These are phyloP conservation scores for Eulemur rubriventer DNA, from an alignment of 2,797 vertebrate species.

Conservation along the genomic window DNA sequence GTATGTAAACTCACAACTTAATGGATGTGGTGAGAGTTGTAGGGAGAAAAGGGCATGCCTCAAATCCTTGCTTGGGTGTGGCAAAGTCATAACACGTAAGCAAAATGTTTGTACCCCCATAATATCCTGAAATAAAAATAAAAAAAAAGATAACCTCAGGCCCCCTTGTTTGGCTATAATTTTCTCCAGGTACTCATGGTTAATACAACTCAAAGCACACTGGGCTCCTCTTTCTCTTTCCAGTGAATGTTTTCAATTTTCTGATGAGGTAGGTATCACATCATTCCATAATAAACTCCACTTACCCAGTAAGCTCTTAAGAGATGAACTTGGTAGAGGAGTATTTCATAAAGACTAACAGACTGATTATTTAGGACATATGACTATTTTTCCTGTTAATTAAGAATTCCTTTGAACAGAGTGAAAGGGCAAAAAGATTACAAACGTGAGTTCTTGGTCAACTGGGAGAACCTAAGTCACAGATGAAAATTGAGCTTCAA, in stretches of 20 bases:
- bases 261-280: neutral
- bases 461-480: neutral
- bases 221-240: neutral
- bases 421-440: neutral
- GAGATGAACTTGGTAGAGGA: neutral
- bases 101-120: too few relatives aligned
- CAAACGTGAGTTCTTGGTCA: neutral
- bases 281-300: neutral
- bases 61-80: too few relatives aligned
- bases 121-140: too few relatives aligned
- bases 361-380: neutral
- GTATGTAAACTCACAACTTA: too few relatives aligned
- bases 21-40: too few relatives aligned
- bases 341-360: neutral
- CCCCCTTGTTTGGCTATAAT: neutral
- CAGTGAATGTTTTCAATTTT: neutral
- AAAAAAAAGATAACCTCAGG: neutral
- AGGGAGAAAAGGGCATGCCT: too few relatives aligned
- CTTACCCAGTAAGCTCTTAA: too few relatives aligned
- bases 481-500: neutral
- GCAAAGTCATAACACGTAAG: too few relatives aligned
- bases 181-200: neutral
- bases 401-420: neutral
- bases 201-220: neutral
- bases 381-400: neutral